A percentile compares a stretch with the other conserved stretches of the same genome.
Conservation (phyloP, 2,113 vertebrate genomes). For the Aleadryas rufinucha region DNA sequence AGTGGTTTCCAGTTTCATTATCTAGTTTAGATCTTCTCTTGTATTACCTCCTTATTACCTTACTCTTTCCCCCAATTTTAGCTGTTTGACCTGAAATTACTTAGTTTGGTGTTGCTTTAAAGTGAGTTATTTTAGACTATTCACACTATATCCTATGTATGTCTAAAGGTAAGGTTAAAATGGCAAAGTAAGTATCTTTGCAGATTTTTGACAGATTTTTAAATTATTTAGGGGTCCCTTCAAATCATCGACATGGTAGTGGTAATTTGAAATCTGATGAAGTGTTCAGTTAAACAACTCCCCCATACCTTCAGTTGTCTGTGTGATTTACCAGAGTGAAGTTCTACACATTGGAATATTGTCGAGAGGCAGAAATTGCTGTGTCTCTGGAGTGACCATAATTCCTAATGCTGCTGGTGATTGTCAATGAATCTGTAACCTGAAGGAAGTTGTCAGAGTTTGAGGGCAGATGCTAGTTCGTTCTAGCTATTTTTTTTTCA, state of each 20-base stretch:
- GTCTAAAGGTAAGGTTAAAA: neutral
- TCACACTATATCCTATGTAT: neutral
- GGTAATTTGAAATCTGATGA: neutral
- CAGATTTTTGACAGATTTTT: neutral
- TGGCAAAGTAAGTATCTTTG: neutral
- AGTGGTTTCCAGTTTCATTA: constrained; percentile 15
- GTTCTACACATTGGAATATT: neutral
- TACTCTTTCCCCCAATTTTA: neutral
- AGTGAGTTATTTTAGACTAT: neutral
- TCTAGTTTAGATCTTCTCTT: neutral
- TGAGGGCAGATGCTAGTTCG: neutral
- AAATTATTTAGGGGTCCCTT: neutral
- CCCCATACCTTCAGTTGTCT: neutral
- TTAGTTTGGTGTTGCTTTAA: neutral
- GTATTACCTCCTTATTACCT: neutral
- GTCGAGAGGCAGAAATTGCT: neutral
- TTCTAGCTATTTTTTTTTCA: neutral
- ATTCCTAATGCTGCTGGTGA: neutral
- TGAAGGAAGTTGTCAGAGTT: neutral
- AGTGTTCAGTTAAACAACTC: neutral
- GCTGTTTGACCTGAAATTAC: neutral
- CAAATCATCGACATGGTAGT: neutral
- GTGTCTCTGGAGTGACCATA: neutral
- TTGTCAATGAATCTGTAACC: neutral
- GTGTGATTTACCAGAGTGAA: neutral